Evolutionary conservation across 2,888 invertebrate species (phyloP), one percentile per base, ranked within the genome.

Genomic region (Hypsopygia costalis): DNA sequence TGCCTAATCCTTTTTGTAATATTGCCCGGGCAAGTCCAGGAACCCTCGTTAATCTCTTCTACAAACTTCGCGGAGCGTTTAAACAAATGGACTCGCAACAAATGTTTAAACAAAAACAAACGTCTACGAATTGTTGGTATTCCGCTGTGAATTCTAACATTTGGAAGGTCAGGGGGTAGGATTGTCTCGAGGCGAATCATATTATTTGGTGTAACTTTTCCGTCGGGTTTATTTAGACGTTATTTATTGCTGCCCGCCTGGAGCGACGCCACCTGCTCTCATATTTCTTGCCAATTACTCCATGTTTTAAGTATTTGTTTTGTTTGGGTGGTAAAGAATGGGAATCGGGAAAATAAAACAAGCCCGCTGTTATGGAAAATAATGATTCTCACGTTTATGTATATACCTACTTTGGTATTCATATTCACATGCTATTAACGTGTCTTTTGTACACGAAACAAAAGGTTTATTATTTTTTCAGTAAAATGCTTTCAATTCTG

Each of bases 261-360:
- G 44, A 37, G 48, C 55, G 51, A 33, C 40, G 35, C 62, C 70
- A 68, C 66, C 70, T 70, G 69, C 56, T 51, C 56, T 52, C 58
- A 59, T 64, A 59, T 66, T 67, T 59, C 62, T 58, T 52, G 49
- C 49, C 62, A 67, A 68, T 68, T 65, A 63, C 57, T 64, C 62
- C 31, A 38, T 40, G 29, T 37, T 41, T 46, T 55, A 60, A 50
- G 52, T 48, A 54, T 58, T 55, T 52, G 51, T 60, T 64, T 51
- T 51, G 49, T 47, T 41, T 46, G 46, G 46, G 52, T 47, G 16
- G 16, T 52, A 45, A 41, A 39, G 51, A 52, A 56, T 55, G 55
- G 46, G 53, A 57, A 58, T 60, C 48, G 40, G 41, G 44, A 49
- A 53, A 64, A 45, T 55, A 47, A 46, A 47, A 59, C 58, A 62